Evolutionary conservation across 2,797 vertebrate genomes (phyloP).

Genomic region (Myoxocephalus aenaeus): DNA sequence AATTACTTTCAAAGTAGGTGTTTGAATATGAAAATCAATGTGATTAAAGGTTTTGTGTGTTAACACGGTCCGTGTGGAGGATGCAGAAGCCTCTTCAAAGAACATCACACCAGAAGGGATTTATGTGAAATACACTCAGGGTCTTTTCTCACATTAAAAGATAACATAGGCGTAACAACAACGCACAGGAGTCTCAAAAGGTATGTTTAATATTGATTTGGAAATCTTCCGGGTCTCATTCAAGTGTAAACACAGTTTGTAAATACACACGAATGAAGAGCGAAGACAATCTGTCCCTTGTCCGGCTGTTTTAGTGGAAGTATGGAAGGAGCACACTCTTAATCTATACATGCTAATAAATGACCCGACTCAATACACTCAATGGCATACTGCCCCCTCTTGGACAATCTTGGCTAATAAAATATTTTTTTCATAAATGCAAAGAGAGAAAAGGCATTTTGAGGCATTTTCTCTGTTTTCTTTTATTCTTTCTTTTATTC

Average conservation of each 20-base stretch:
- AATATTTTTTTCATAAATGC: slow-evolving; percentile 26
- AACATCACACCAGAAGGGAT: slow-evolving; percentile 31
- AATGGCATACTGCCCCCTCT: slow-evolving; percentile 75
- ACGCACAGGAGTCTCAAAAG: slow-evolving; percentile 4
- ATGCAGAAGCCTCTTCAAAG: slow-evolving; percentile 47
- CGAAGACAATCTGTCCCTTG: slow-evolving; percentile 6
- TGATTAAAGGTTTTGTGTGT: slow-evolving; percentile 27
- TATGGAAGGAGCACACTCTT: slow-evolving; percentile 7
- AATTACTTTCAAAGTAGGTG: slow-evolving; percentile 24
- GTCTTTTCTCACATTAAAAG: slow-evolving; percentile 49
- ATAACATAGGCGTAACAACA: slow-evolving; percentile 19
- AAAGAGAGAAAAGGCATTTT: slow-evolving; percentile 3
- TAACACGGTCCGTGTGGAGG: slow-evolving; percentile 25
- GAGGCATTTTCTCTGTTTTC: slow-evolving; percentile 17
- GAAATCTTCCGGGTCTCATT: slow-evolving; percentile 1
- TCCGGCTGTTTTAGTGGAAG: slow-evolving; percentile 13
- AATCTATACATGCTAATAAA: slow-evolving; percentile 27
- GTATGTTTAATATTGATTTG: slow-evolving; percentile 18
- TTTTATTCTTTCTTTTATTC: slow-evolving; percentile 6
- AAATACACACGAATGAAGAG: slow-evolving; percentile 22
- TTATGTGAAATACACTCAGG: slow-evolving; percentile 37
- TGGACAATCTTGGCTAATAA: slow-evolving; percentile 60
- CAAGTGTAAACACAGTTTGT: slow-evolving; percentile 11
- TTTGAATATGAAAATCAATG: slow-evolving; percentile 51
- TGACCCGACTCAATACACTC: slow-evolving; percentile 26